Conservation (phyloP, 2,888 invertebrate species). For the Phortica magna region DNA sequence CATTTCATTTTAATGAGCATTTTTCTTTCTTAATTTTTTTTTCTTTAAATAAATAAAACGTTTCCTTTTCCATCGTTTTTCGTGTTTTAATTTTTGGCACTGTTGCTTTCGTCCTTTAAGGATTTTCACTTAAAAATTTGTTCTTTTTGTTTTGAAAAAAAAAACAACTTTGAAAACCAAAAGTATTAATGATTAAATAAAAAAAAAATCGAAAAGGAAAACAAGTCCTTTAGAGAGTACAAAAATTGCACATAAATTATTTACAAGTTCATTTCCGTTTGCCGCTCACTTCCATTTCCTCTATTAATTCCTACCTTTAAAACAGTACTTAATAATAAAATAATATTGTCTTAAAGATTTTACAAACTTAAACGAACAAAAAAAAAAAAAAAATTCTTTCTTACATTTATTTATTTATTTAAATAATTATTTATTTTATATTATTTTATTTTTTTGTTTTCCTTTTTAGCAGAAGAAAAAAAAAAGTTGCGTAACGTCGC, state of each 20-base stretch:
- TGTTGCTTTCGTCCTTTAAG: constrained; percentile 14
- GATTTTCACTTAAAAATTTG: constrained; percentile 26
- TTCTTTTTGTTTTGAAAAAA: constrained; percentile 29
- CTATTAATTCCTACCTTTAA: background rate
- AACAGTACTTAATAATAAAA: constrained; percentile 7
- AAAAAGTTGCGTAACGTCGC: background rate
- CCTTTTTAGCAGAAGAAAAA: background rate
- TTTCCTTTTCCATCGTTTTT: constrained; percentile 13
- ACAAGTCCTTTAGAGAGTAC: constrained; percentile 19
- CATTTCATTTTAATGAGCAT: constrained; percentile 8
- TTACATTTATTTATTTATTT: constrained; percentile 35
- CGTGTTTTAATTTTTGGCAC: constrained; percentile 27
- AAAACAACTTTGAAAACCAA: constrained; percentile 15
- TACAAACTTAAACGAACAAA: constrained; percentile 15
- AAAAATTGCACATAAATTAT: constrained; percentile 55
- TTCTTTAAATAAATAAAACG: constrained; percentile 39
- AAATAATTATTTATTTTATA: background rate
- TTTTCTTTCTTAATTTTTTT: constrained; percentile 35
- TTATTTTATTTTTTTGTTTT: background rate
- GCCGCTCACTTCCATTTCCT: background rate
- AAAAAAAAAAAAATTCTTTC: constrained; percentile 40
- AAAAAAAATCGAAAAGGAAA: background rate
- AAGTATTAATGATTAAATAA: constrained; percentile 6
- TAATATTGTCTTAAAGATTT: constrained; percentile 20
- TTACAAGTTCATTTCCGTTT: constrained; percentile 48